These are phyloP conservation scores for Pterostichus niger DNA, from an alignment of 2,888 invertebrate genomes.

Conservation along the genomic window DNA sequence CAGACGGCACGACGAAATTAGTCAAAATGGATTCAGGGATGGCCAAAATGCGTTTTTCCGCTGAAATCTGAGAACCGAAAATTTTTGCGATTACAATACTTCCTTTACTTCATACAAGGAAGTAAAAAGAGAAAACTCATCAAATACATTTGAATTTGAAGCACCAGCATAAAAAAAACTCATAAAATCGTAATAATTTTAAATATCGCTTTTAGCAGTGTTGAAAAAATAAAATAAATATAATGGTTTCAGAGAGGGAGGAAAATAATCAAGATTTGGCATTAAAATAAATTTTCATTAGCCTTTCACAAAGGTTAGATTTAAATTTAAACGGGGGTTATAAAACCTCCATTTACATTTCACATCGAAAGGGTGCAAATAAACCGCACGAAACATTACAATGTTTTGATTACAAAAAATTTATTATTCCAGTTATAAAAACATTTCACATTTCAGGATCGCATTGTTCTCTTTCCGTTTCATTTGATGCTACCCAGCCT, in stretches of 20 bases:
- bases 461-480: conserved; percentile 54
- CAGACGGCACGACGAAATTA: too few relatives aligned
- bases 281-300: conserved; percentile 40
- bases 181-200: too few relatives aligned
- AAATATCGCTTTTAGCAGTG: too few relatives aligned
- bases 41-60: too few relatives aligned
- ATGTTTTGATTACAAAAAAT: conserved; percentile 55
- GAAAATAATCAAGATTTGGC: conserved; percentile 34
- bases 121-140: too few relatives aligned
- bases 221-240: conserved; percentile 13
- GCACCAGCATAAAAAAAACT: too few relatives aligned
- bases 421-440: conserved; percentile 51
- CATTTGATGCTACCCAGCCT: conserved; percentile 18
- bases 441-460: conserved; percentile 33
- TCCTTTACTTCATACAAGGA: too few relatives aligned
- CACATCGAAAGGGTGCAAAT: conserved; percentile 35
- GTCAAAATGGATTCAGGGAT: too few relatives aligned
- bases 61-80: too few relatives aligned
- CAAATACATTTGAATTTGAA: too few relatives aligned
- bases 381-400: conserved; percentile 51
- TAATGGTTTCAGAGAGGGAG: neutral
- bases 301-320: conserved; percentile 2
- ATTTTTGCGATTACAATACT: too few relatives aligned
- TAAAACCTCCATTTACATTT: conserved; percentile 38
- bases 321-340: conserved; percentile 29